phyloP scores from a whole-genome alignment of 2,797 vertebrate genomes.

The Lagocephalus sceleratus region DNA sequence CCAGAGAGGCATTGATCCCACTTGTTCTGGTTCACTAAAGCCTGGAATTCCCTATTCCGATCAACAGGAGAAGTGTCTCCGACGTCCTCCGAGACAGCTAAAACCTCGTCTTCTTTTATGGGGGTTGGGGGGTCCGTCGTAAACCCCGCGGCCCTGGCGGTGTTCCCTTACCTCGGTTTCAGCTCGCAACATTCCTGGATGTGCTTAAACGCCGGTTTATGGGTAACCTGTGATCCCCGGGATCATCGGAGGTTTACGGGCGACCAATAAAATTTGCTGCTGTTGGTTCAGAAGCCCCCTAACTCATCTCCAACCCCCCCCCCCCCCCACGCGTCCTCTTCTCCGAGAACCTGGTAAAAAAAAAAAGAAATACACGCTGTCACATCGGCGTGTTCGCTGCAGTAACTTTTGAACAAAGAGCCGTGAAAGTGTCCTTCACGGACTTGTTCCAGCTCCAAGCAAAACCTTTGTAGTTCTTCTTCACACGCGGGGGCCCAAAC shows the following conservation, averaged over 20 bases:
- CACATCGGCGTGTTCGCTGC: too few species aligned
- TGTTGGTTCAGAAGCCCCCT: conserved; percentile 52
- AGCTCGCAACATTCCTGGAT: conserved; percentile 59
- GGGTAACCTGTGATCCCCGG: conserved; percentile 44
- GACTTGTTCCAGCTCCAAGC: too few species aligned
- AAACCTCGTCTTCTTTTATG: conserved; percentile 58
- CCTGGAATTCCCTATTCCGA: conserved; percentile 63
- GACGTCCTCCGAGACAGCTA: conserved; percentile 56
- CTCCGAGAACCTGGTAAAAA: conserved; percentile 55
- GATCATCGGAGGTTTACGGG: conserved; percentile 70
- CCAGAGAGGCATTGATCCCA: conserved; percentile 55
- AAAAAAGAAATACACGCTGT: conserved; percentile 23
- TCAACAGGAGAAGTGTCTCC: conserved; percentile 62
- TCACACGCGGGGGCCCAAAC: too few species aligned
- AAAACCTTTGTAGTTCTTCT: too few species aligned
- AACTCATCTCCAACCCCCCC: conserved; percentile 28
- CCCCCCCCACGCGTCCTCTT: conserved; percentile 41
- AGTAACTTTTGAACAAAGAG: too few species aligned
- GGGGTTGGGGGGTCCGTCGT: conserved; percentile 37
- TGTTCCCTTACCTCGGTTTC: conserved; percentile 66
- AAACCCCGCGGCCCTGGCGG: conserved; percentile 64
- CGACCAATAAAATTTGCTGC: conserved; percentile 62
- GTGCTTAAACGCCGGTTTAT: conserved; percentile 69
- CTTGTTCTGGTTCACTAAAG: conserved; percentile 73
- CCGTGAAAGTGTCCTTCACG: too few species aligned